A percentile compares a stretch with the other conserved stretches of the same genome.
These are phyloP conservation scores for Ceyx cyanopectus DNA, from an alignment of 2,113 vertebrate species.

Conservation along the genomic window DNA sequence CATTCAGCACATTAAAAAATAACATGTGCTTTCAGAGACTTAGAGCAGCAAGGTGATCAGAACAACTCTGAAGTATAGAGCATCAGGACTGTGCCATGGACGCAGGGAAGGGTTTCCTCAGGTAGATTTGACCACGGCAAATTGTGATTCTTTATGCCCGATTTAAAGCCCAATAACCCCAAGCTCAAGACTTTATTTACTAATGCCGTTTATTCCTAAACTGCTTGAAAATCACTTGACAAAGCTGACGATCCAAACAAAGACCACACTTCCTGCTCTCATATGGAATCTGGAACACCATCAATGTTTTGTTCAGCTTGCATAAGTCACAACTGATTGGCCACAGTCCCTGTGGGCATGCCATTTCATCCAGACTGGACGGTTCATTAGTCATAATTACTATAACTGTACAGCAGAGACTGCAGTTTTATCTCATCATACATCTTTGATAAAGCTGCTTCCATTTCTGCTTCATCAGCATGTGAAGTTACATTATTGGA, in stretches of 20 bases:
- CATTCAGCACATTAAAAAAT: not conserved
- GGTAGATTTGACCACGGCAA: not conserved
- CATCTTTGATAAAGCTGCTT: slow-evolving; percentile 83
- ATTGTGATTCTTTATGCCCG: not conserved
- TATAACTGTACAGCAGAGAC: slow-evolving; percentile 86
- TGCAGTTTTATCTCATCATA: slow-evolving; percentile 84
- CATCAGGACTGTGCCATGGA: not conserved
- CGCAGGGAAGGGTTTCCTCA: not conserved
- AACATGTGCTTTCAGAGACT: not conserved
- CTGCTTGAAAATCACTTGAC: slow-evolving; percentile 25
- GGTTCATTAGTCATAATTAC: slow-evolving; percentile 95
- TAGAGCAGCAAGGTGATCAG: not conserved
- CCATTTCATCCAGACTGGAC: slow-evolving; percentile 92
- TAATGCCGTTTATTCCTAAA: not conserved
- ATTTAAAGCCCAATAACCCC: not conserved
- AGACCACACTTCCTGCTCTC: slow-evolving; percentile 62
- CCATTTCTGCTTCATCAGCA: slow-evolving; percentile 86
- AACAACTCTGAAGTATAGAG: not conserved
- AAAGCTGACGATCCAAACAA: slow-evolving; percentile 58
- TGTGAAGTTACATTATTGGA: slow-evolving; percentile 80
- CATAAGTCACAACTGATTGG: slow-evolving; percentile 87
- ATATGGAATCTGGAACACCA: slow-evolving; percentile 70
- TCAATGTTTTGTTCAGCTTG: slow-evolving; percentile 81
- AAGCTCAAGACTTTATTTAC: not conserved
- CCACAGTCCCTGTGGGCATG: slow-evolving; percentile 85